Evolutionary conservation across 2,888 invertebrate species (phyloP).

Genomic region (Nowickia ferox): DNA sequence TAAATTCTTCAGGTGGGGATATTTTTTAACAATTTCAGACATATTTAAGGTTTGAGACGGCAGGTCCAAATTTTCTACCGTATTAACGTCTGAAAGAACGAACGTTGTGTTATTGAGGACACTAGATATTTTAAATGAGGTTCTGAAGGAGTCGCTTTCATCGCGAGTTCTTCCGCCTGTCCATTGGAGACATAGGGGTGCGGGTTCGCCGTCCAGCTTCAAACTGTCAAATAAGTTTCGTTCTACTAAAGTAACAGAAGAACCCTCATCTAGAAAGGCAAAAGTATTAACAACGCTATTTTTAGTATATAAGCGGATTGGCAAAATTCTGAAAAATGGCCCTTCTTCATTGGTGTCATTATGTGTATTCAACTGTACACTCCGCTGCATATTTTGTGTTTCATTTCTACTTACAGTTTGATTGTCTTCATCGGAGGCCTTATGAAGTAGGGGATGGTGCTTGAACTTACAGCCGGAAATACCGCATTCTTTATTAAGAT

Average conservation of each 20-base stretch:
- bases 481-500: constrained; percentile 10
- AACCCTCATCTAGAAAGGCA: not conserved
- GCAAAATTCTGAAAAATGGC: not conserved
- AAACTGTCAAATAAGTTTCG: constrained; percentile 29
- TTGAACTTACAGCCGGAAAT: constrained; percentile 5
- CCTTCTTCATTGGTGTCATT: not conserved
- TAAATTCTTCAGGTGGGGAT: not conserved
- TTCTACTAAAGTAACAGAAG: constrained; percentile 3
- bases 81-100: not conserved
- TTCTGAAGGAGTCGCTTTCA: not conserved
- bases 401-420: constrained; percentile 31
- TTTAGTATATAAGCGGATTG: not conserved
- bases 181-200: not conserved
- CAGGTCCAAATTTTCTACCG: not conserved
- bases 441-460: constrained; percentile 18
- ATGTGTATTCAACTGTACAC: not conserved
- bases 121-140: not conserved
- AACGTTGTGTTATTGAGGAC: not conserved
- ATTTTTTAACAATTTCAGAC: not conserved
- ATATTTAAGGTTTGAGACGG: constrained; percentile 4
- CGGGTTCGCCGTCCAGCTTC: not conserved
- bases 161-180: not conserved
- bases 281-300: not conserved
- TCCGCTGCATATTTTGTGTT: not conserved
- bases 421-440: not conserved